These are phyloP conservation scores for Parapsyche elsis DNA, from an alignment of 1,140 invertebrate species.

Conservation along the genomic window DNA sequence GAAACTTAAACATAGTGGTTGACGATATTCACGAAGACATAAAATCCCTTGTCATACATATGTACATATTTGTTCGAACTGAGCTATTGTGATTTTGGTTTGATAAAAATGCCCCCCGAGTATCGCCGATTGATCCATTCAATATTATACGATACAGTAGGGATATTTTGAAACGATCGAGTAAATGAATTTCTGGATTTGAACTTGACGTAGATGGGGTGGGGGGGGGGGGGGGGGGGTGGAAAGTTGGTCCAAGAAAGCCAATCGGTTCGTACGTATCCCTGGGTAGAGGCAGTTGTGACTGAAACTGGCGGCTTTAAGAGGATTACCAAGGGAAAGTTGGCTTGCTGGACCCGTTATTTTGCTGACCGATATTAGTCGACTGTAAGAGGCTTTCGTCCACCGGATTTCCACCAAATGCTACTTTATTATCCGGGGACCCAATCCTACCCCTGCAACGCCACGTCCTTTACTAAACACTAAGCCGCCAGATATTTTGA, in stretches of 20 bases:
- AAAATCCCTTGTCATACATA: no score
- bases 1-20: no score
- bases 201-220: no score
- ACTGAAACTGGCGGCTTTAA: constrained; percentile 41
- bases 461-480: neutral
- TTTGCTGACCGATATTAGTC: constrained; percentile 53
- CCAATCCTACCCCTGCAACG: neutral
- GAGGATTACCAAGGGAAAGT: constrained; percentile 46
- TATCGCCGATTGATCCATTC: no score
- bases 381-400: constrained; percentile 49
- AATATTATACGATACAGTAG: no score
- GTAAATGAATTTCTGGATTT: no score
- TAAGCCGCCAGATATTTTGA: constrained; percentile 20
- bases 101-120: no score
- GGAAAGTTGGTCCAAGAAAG: constrained; percentile 11
- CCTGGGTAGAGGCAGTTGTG: constrained; percentile 5
- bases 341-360: constrained; percentile 40
- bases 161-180: no score
- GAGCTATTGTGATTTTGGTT: no score
- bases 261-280: constrained; percentile 1
- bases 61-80: no score
- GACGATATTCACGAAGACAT: no score
- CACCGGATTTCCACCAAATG: constrained; percentile 39
- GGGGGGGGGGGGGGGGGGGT: no score
- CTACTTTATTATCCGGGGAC: constrained; percentile 32